Evolutionary conservation across 2,113 vertebrate species (phyloP).

Genomic region (sheep (Ovis aries)): DNA sequence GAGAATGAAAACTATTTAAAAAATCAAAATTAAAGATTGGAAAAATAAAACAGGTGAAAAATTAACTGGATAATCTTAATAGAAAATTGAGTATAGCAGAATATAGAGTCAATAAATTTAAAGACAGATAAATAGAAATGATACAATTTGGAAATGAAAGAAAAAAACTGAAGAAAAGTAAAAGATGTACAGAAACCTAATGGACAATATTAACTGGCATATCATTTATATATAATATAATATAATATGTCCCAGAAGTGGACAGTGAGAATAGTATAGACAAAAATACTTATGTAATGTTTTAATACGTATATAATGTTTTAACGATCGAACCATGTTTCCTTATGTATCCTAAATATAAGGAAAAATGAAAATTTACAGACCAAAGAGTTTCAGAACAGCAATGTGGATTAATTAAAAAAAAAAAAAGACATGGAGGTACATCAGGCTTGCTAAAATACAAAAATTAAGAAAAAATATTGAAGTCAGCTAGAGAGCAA

Average conservation of each 20-base stretch:
- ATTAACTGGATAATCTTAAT: not conserved
- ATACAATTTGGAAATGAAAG: not conserved
- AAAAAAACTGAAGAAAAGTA: not conserved
- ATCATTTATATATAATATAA: not conserved
- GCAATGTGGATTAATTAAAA: not conserved
- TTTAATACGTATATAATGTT: not conserved
- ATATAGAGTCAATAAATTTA: not conserved
- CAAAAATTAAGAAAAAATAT: not conserved
- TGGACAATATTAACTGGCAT: not conserved
- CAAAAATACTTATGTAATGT: not conserved
- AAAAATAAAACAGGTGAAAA: constrained; percentile 11
- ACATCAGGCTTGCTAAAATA: not conserved
- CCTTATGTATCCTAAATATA: not conserved
- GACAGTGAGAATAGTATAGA: not conserved
- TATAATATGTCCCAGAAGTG: not conserved
- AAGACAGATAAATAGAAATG: not conserved
- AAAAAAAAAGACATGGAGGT: not conserved
- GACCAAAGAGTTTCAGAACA: not conserved
- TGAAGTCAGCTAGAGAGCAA: not conserved
- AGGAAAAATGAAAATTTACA: not conserved
- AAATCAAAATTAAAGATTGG: not conserved
- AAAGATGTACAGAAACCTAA: not conserved
- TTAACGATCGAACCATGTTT: rapidly evolving
- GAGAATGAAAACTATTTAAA: not conserved
- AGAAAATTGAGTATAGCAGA: not conserved